Evolutionary conservation across 2,888 invertebrate genomes (phyloP).

Genomic region (Melieria omissa): DNA sequence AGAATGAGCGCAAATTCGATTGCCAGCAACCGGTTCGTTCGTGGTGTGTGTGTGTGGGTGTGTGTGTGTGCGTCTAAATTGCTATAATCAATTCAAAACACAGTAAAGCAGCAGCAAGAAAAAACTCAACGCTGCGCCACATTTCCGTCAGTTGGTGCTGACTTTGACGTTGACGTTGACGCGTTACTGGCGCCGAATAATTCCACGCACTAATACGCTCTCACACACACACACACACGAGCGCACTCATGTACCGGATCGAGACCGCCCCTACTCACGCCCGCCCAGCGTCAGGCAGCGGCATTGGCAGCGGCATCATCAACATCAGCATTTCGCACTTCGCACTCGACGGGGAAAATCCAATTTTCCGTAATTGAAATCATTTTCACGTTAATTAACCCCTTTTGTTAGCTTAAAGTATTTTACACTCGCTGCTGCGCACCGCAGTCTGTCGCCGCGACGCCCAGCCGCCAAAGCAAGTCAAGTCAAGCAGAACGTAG

Average conservation of each 20-base stretch:
- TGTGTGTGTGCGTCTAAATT: slow-evolving; percentile 34
- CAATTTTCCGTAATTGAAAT: slow-evolving; percentile 53
- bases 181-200: not conserved
- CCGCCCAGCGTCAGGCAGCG: too few species aligned
- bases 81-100: slow-evolving; percentile 40
- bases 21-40: too few species aligned
- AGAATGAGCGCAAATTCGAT: too few species aligned
- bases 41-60: not conserved
- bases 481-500: slow-evolving; percentile 17
- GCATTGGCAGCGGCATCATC: not conserved
- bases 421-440: slow-evolving; percentile 34
- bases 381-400: slow-evolving; percentile 54
- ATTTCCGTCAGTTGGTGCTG: too few species aligned
- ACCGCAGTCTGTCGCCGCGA: slow-evolving; percentile 11
- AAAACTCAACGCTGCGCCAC: too few species aligned
- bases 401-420: slow-evolving; percentile 46
- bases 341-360: slow-evolving; percentile 44
- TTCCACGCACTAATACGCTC: not conserved
- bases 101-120: not conserved
- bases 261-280: not conserved
- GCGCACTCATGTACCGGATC: not conserved
- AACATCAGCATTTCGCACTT: slow-evolving; percentile 24
- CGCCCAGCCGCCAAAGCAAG: not conserved
- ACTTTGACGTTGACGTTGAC: too few species aligned
- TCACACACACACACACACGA: slow-evolving; percentile 15